phyloP scores from a whole-genome alignment of 2,113 vertebrate genomes.

The Carassius carassius region DNA sequence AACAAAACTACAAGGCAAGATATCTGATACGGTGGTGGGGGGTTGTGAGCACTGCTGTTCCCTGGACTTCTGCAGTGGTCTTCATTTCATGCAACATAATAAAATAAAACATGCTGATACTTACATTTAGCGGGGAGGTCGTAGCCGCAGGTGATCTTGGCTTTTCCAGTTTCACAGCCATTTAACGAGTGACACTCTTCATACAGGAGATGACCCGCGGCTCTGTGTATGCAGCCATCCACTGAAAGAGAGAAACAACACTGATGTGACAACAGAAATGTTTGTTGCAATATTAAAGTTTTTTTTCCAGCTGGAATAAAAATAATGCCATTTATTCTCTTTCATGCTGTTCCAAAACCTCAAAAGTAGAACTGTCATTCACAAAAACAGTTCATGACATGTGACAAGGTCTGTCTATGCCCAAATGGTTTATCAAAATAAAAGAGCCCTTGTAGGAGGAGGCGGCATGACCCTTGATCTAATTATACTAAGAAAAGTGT shows the following conservation, averaged over 20 bases:
- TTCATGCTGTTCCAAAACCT: neutral
- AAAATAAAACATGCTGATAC: conserved; percentile 65
- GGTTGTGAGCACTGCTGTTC: neutral
- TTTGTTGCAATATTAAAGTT: neutral
- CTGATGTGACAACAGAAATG: neutral
- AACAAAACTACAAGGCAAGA: neutral
- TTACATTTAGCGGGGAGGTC: conserved; percentile 96
- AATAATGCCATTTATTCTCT: neutral
- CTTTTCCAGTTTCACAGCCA: conserved; percentile 93
- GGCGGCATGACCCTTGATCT: neutral
- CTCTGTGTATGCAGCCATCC: conserved; percentile 97
- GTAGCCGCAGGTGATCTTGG: conserved; percentile 96
- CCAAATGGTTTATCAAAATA: neutral
- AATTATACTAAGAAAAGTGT: neutral
- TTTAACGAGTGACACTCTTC: conserved; percentile 92
- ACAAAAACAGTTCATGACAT: neutral
- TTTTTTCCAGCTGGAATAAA: neutral
- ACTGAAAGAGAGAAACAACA: conserved; percentile 73
- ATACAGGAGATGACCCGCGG: conserved; percentile 88
- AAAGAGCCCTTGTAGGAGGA: neutral
- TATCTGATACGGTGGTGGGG: neutral
- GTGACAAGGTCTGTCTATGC: neutral
- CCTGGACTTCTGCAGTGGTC: neutral
- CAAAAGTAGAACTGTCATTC: neutral
- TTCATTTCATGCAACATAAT: conserved; percentile 7